These are phyloP conservation scores for Casuarius casuarius DNA, from an alignment of 2,113 vertebrate genomes.

Conservation along the genomic window DNA sequence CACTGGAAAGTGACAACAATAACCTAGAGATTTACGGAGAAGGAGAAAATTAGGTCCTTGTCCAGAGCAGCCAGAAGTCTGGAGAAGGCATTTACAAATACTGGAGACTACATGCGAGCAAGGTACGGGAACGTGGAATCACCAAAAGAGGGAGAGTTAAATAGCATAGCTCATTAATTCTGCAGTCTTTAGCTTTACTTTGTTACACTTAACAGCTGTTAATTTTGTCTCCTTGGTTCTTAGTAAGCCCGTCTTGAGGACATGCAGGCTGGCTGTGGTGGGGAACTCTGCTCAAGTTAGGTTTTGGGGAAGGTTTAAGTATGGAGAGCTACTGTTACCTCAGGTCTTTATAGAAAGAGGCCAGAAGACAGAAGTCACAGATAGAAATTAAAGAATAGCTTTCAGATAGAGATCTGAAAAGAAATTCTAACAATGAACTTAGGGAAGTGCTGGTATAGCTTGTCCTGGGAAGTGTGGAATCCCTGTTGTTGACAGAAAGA, in stretches of 20 bases:
- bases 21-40: background rate
- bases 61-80: background rate
- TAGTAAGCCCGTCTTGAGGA: background rate
- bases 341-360: background rate
- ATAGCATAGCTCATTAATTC: background rate
- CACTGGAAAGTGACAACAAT: background rate
- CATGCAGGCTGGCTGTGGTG: background rate
- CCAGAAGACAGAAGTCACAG: background rate
- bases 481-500: background rate
- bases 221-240: background rate
- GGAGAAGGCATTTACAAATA: background rate
- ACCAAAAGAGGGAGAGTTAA: background rate
- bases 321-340: background rate
- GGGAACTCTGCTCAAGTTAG: background rate
- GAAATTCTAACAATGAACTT: background rate
- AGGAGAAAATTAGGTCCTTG: background rate
- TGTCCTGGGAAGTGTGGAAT: background rate
- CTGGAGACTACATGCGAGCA: background rate
- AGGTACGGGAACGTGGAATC: fast-evolving
- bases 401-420: background rate
- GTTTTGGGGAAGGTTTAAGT: background rate
- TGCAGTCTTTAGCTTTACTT: background rate
- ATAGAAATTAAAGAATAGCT: background rate
- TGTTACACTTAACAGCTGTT: background rate
- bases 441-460: background rate